These are phyloP conservation scores for Pyrocephalus nanus DNA, from an alignment of 2,797 vertebrate genomes.

Conservation along the genomic window DNA sequence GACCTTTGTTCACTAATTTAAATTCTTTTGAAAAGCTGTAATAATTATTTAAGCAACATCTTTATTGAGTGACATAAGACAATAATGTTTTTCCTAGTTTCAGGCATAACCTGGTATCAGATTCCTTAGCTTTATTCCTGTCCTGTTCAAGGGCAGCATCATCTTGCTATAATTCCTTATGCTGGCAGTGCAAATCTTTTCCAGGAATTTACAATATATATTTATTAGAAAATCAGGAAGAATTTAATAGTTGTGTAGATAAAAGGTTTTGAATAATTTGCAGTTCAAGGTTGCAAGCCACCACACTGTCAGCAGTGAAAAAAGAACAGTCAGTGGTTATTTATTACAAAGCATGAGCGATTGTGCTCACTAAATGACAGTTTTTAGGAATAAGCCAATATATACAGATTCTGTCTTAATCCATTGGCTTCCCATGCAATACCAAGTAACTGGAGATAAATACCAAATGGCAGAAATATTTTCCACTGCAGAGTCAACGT, in stretches of 20 bases:
- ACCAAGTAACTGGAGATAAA: background rate
- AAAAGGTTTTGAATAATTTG: background rate
- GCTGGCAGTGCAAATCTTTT: background rate
- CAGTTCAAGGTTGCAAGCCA: background rate
- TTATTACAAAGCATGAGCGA: background rate
- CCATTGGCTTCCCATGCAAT: background rate
- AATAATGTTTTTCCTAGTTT: background rate
- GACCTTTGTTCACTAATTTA: background rate
- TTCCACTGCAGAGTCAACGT: background rate
- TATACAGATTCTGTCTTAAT: background rate
- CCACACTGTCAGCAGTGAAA: background rate
- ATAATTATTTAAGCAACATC: background rate
- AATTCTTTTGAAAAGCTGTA: background rate
- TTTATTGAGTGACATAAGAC: background rate
- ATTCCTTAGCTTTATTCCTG: background rate
- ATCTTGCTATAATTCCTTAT: background rate
- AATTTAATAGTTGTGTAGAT: background rate
- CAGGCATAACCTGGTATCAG: background rate
- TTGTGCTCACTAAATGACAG: background rate
- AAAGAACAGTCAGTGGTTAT: background rate
- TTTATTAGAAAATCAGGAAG: background rate
- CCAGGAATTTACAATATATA: background rate
- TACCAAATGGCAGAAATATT: background rate
- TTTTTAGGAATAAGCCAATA: background rate
- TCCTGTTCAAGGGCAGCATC: background rate